These are phyloP conservation scores for Pterostichus madidus DNA, from an alignment of 2,888 invertebrate species.

Conservation along the genomic window DNA sequence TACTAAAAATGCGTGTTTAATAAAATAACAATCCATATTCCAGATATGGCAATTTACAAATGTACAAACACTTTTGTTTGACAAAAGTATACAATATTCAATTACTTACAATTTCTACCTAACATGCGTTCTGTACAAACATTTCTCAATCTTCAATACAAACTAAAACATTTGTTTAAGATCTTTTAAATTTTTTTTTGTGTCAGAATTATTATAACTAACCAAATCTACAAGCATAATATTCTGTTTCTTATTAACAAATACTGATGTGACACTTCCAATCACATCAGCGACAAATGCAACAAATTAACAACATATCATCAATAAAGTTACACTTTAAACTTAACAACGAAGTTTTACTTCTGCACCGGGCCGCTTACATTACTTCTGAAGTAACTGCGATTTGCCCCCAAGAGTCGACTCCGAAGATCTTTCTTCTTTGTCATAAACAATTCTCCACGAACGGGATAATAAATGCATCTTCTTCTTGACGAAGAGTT, in stretches of 20 bases:
- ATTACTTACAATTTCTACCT: constrained; percentile 16
- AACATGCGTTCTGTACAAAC: constrained; percentile 7
- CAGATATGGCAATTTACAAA: constrained; percentile 25
- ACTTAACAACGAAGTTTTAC: background rate
- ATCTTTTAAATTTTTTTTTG: background rate
- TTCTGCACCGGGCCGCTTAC: background rate
- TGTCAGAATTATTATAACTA: constrained; percentile 7
- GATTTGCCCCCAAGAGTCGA: background rate
- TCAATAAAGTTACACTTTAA: background rate
- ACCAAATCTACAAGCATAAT: constrained; percentile 14
- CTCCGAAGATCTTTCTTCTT: background rate
- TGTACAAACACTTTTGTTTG: constrained; percentile 34
- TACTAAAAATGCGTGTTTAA: background rate
- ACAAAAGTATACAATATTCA: constrained; percentile 31
- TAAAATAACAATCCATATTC: constrained; percentile 49
- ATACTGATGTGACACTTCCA: background rate
- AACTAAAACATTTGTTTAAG: constrained; percentile 21
- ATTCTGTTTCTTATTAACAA: background rate
- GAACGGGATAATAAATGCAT: constrained; percentile 23
- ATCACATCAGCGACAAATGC: constrained; percentile 5
- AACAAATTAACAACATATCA: constrained; percentile 7
- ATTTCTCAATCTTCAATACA: constrained; percentile 38
- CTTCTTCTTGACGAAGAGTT: constrained; percentile 32
- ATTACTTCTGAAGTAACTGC: too few relatives aligned
- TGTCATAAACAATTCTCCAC: background rate